phyloP scores from a whole-genome alignment of 2,797 vertebrate species.

The Apogon talboti region DNA sequence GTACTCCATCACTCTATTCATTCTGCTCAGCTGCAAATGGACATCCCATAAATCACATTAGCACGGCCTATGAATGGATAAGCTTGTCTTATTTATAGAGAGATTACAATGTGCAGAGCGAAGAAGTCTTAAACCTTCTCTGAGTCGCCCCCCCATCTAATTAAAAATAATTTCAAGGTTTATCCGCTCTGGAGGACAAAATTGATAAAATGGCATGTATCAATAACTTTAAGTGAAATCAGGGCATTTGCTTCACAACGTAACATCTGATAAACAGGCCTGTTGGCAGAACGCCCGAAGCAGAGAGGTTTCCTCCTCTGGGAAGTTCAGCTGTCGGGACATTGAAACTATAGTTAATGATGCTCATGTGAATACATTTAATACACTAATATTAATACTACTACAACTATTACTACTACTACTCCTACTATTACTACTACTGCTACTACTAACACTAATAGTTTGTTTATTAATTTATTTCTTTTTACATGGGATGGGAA shows the following conservation, averaged over 20 bases:
- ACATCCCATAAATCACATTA: slow-evolving; percentile 74
- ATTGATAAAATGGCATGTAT: not conserved
- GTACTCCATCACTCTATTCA: slow-evolving; percentile 72
- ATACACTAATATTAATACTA: too few relatives aligned
- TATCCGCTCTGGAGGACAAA: not conserved
- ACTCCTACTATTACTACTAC: too few relatives aligned
- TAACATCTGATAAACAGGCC: not conserved
- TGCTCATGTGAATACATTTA: too few relatives aligned
- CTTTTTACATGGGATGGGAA: too few relatives aligned
- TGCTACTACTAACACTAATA: too few relatives aligned
- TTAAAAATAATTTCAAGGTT: not conserved
- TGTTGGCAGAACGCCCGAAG: not conserved
- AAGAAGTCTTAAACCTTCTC: slow-evolving; percentile 6
- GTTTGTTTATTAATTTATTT: too few relatives aligned
- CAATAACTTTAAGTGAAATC: slow-evolving; percentile 1
- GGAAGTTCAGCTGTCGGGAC: not conserved
- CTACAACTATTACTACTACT: too few relatives aligned
- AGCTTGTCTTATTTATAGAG: slow-evolving; percentile 41
- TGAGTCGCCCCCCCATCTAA: not conserved
- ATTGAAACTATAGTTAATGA: not conserved
- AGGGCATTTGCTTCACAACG: not conserved
- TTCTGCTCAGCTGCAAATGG: slow-evolving; percentile 67
- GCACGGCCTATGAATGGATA: slow-evolving; percentile 37
- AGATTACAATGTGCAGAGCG: slow-evolving; percentile 8
- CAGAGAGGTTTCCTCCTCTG: not conserved